Percentiles rank a stretch among this genome's conserved stretches.
Evolutionary conservation across 2,113 vertebrate species (phyloP).

Genomic region (Poicephalus meyeri): DNA sequence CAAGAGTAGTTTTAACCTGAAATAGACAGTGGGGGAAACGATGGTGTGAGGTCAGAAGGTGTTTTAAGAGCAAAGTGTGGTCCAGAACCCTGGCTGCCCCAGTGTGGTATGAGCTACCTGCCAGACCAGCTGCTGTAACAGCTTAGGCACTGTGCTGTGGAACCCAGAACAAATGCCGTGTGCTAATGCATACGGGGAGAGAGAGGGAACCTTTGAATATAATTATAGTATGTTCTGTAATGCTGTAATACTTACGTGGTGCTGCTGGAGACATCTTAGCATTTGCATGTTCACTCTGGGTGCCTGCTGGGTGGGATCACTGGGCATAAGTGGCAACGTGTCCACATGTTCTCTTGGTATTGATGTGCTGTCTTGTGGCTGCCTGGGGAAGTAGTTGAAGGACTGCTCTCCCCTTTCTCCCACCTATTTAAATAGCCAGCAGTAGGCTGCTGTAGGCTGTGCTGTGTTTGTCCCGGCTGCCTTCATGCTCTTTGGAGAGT

Average conservation of each 20-base stretch:
- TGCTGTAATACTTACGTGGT: neutral
- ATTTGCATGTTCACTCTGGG: rapidly evolving
- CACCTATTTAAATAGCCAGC: neutral
- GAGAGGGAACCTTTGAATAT: neutral
- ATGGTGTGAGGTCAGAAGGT: neutral
- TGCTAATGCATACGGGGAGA: neutral
- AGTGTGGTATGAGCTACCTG: neutral
- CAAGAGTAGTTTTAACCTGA: neutral
- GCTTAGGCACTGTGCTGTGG: neutral
- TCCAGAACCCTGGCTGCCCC: neutral
- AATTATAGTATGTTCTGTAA: neutral
- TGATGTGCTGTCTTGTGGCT: neutral
- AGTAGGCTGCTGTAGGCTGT: neutral
- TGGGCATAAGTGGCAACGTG: rapidly evolving
- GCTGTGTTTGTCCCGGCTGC: neutral
- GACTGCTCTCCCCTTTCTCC: neutral
- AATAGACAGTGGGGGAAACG: neutral
- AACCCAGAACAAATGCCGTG: neutral
- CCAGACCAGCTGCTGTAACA: neutral
- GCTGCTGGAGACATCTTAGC: neutral
- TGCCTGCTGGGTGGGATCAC: neutral
- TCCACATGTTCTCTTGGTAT: rapidly evolving
- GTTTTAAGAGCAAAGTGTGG: neutral
- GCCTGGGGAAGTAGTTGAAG: neutral
- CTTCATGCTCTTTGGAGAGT: neutral